phyloP scores from a whole-genome alignment of 2,797 vertebrate genomes.

The Myiothlypis chrysogaster region DNA sequence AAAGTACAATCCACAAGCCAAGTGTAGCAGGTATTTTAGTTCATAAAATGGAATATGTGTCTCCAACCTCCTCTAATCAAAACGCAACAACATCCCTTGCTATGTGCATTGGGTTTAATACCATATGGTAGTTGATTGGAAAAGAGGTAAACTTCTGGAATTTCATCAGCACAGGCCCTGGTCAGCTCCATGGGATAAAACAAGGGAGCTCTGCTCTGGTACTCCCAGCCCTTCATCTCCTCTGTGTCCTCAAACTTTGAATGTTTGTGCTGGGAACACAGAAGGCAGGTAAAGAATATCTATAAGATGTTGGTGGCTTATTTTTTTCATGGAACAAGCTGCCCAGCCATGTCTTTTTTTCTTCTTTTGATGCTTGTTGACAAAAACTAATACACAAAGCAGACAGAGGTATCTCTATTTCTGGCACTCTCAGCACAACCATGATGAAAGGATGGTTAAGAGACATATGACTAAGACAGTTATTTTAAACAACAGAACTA shows the following conservation, averaged over 20 bases:
- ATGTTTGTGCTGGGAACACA: background rate
- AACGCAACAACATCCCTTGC: background rate
- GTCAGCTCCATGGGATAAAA: background rate
- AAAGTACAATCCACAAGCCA: conserved; percentile 44
- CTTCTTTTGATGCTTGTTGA: background rate
- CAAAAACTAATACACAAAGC: conserved; percentile 22
- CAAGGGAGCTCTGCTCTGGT: background rate
- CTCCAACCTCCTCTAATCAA: conserved; percentile 35
- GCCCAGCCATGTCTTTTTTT: background rate
- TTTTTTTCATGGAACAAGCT: background rate
- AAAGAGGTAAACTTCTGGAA: conserved; percentile 18
- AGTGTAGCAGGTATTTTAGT: conserved; percentile 42
- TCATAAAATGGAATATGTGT: conserved; percentile 28
- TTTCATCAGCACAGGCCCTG: background rate
- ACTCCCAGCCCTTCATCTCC: background rate
- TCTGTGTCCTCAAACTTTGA: background rate
- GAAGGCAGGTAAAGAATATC: background rate
- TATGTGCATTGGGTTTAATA: conserved; percentile 8
- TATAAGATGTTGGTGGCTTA: background rate
- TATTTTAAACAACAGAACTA: conserved; percentile 35
- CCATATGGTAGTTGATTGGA: conserved; percentile 45
- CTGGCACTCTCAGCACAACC: background rate
- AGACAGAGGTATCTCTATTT: background rate
- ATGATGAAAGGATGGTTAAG: background rate
- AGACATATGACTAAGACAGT: background rate